Base-by-base conservation (phyloP, 2,888 invertebrate species). In the Cotesia congregata region DNA sequence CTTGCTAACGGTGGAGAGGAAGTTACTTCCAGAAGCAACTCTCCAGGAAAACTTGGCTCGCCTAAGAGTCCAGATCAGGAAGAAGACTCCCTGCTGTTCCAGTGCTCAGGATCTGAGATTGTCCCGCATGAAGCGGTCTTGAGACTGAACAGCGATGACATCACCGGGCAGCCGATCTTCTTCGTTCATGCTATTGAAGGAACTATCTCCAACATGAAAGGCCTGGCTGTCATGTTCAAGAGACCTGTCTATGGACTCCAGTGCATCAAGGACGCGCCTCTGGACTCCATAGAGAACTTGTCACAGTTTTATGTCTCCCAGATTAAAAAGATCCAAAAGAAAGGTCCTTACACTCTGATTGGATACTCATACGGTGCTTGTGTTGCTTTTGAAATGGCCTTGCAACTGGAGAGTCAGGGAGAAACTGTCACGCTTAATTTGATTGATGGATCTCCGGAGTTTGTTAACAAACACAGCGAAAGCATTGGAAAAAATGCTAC, bases 281-380 rank as follows among this genome's bases (percentile, higher is more conserved):
- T 95, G 4, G 91, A 91, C 9, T 93, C 94, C 73, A 93, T 98
- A 82, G 89, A 92, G 12, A 92, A 93, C 70, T 91, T 97, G 79
- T 97, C 98, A 4, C 88, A 90, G 65, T 94, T 92, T 90, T 95
- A 95, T 90, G 91, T 95, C 39, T 86, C 90, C 88, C 93, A 95
- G 89, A 93, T 98, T 85, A 94, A 93, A 86, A 91, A 92, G 73
- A 91, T 95, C 68, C 97, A 97, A 90, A 93, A 94, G 6, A 90
- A 91, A 77, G 96, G 97, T 79, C 97, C 98, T 2, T 98, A 97
- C 91, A 93, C 94, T 72, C 91, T 99, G 80, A 93, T 96, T 67
- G 99, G 98, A 1, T 99, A 99, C 90, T 99, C 98, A 0, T 98
- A 96, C 90, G 99, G 99, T 79, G 96, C 97, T 64, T 94, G 95